phyloP scores from a whole-genome alignment of 2,113 vertebrate genomes.

The Gymnarchus niloticus region DNA sequence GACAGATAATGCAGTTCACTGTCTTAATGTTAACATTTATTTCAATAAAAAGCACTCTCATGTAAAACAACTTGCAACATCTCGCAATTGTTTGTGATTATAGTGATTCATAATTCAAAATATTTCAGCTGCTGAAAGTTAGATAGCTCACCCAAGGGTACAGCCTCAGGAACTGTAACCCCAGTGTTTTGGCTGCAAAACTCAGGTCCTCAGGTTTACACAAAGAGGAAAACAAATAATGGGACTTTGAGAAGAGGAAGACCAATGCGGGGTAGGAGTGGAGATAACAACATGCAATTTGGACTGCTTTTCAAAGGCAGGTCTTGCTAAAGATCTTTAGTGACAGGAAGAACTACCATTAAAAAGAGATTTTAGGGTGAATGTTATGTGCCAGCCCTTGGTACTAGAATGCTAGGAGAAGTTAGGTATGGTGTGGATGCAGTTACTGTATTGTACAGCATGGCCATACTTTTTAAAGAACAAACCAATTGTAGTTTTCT shows the following conservation, averaged over 20 bases:
- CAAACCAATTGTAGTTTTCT: background rate
- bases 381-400: no score
- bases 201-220: background rate
- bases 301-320: background rate
- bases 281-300: background rate
- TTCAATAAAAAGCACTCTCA: background rate
- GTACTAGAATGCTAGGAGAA: no score
- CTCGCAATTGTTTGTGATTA: background rate
- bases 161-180: background rate
- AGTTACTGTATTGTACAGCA: no score
- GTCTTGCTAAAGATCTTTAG: background rate
- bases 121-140: background rate
- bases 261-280: background rate
- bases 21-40: background rate
- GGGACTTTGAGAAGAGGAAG: background rate
- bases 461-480: no score
- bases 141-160: background rate
- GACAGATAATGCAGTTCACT: slow-evolving; percentile 1
- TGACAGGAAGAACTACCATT: background rate
- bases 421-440: no score
- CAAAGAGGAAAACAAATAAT: background rate
- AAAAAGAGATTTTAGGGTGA: background rate
- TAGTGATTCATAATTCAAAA: background rate
- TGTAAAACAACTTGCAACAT: background rate
- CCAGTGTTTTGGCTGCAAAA: background rate